Conservation (phyloP, 2,888 invertebrate genomes). For the Coleophora flavipennella region DNA sequence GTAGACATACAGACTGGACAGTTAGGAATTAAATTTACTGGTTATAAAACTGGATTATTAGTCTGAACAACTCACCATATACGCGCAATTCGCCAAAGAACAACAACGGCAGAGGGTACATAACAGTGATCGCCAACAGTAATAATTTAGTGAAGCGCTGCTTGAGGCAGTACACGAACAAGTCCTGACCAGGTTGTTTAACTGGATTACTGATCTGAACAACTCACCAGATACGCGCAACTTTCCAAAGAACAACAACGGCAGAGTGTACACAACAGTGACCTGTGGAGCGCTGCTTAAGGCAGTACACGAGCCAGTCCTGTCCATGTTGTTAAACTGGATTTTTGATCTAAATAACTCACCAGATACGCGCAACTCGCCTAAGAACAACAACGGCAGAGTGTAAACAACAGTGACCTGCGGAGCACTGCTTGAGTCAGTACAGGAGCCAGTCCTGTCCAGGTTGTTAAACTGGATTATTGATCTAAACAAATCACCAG, state of each 20-base stretch:
- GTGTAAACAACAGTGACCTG: slow-evolving; percentile 87
- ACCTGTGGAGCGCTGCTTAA: slow-evolving; percentile 81
- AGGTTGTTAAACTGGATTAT: too few relatives aligned
- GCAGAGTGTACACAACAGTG: slow-evolving; percentile 84
- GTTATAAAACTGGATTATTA: too few relatives aligned
- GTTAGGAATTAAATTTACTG: too few relatives aligned
- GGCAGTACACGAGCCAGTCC: slow-evolving; percentile 87
- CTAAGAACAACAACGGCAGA: too few relatives aligned
- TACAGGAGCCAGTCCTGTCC: too few relatives aligned
- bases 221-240: slow-evolving; percentile 47
- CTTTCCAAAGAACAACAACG: slow-evolving; percentile 90
- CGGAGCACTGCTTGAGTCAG: too few relatives aligned
- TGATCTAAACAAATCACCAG: slow-evolving; percentile 37
- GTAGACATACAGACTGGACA: too few relatives aligned
- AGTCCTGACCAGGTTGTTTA: slow-evolving; percentile 67
- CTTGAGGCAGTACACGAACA: slow-evolving; percentile 85
- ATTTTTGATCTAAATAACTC: too few relatives aligned
- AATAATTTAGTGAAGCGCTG: slow-evolving; percentile 76
- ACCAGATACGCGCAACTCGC: too few relatives aligned
- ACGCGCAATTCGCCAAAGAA: slow-evolving; percentile 84
- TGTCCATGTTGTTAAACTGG: too few relatives aligned
- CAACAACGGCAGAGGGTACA: slow-evolving; percentile 85
- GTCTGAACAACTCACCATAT: slow-evolving; percentile 35
- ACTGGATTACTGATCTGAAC: slow-evolving; percentile 27
- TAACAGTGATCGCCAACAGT: slow-evolving; percentile 86